A percentile compares a stretch with the other conserved stretches of the same genome.
Conservation (phyloP, 2,113 vertebrate genomes). For the Hymenochirus boettgeri region DNA sequence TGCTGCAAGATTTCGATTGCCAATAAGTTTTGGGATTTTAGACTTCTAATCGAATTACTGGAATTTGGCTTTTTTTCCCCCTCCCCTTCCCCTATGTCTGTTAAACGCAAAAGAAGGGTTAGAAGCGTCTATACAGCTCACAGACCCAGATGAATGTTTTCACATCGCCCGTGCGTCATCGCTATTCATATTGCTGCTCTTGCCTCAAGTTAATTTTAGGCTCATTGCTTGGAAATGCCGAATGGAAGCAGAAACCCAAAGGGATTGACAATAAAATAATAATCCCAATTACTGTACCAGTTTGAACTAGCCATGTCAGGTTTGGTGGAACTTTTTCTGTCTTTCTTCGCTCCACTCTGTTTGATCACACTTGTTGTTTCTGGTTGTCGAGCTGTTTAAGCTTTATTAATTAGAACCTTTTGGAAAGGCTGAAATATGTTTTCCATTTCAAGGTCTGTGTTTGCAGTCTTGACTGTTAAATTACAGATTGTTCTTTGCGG, state of each 20-base stretch:
- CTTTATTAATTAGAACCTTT: too few species aligned
- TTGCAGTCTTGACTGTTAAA: too few species aligned
- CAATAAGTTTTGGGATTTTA: slow-evolving; percentile 59
- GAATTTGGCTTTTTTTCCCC: slow-evolving; percentile 49
- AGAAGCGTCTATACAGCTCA: slow-evolving; percentile 57
- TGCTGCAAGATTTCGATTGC: slow-evolving; percentile 64
- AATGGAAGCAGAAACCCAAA: slow-evolving; percentile 20
- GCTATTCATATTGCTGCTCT: slow-evolving; percentile 69
- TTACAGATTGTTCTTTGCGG: too few species aligned
- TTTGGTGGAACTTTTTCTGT: too few species aligned
- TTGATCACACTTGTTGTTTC: too few species aligned
- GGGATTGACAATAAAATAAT: slow-evolving; percentile 43
- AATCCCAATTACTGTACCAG: slow-evolving; percentile 46
- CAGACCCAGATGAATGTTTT: slow-evolving; percentile 57
- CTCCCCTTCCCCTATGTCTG: slow-evolving; percentile 51
- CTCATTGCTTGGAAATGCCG: slow-evolving; percentile 56
- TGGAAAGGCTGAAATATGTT: too few species aligned
- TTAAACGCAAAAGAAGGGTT: slow-evolving; percentile 59
- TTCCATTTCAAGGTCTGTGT: too few species aligned
- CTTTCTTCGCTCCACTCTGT: too few species aligned
- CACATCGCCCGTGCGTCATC: slow-evolving; percentile 57
- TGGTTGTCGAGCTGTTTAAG: too few species aligned
- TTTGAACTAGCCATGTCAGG: slow-evolving; percentile 43
- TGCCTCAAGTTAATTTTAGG: slow-evolving; percentile 73
- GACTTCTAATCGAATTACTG: slow-evolving; percentile 58